Base-by-base conservation (phyloP, 2,797 vertebrate species). In the Epinephelus malabaricus region DNA sequence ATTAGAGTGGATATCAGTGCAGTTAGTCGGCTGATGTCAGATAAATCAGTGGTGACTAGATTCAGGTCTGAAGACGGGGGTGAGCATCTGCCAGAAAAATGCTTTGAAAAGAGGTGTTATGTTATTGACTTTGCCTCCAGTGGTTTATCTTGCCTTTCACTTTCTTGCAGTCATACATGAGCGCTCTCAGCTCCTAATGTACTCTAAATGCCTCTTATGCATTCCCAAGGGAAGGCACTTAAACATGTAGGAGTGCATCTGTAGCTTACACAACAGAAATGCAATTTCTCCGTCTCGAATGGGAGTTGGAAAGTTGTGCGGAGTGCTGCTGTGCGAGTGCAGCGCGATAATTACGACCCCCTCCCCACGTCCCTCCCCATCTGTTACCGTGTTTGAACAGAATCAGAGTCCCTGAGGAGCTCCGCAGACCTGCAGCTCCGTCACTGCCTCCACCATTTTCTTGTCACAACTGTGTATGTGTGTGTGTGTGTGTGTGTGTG, bases 101-200 rank as follows among this genome's bases (percentile, higher is more conserved):
- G 78, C 77, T 78, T 78, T 82, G 60, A 78, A 78, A 74, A 66
- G 17, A 21, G 17, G 2, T 18, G 56, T 79, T 7, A 4, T 71
- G 40, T 82, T 84, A 78, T 87, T 81, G 66, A 84, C 69, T 84
- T 62, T 53, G 61, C 78, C 74, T 51, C 30, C n/a, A 75, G 79
- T 43, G 56, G 34, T 81, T 81, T 78, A 73, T 58, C 61, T 75
- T 54, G 74, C 69, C 59, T 62, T 62, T 69, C 43, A 23, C 19
- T 69, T 69, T 62, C 23, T 49, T 40, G 15, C 58, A 78, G 65
- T 71, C 45, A 64, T 56, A 60, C 51, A 64, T 38, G 54, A 59
- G 49, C 60, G 25, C 54, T 64, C 19, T 64, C 45, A 19, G 27
- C 55, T 50, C 7, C 25, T 40, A 50, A 50, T 50, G 30, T 56